Evolutionary conservation across 2,113 vertebrate species (phyloP).

Genomic region (Labeo catla): DNA sequence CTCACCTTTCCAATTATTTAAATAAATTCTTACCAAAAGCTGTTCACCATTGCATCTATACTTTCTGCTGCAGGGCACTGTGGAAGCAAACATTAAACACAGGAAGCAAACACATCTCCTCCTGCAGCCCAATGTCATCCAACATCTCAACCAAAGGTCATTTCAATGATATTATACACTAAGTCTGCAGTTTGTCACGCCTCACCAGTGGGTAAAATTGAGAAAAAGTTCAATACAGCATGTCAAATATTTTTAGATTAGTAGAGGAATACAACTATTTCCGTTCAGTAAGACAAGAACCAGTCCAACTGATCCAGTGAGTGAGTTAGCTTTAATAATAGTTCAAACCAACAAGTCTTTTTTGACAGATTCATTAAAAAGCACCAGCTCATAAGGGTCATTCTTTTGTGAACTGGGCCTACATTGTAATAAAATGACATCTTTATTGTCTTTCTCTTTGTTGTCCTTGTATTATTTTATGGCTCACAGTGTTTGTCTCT

Average conservation of each 20-base stretch:
- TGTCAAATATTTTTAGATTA: neutral
- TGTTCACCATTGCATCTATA: neutral
- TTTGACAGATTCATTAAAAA: too few relatives aligned
- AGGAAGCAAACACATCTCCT: constrained; percentile 54
- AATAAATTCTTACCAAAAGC: constrained; percentile 21
- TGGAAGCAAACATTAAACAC: neutral
- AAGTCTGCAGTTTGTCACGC: neutral
- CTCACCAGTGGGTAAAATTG: neutral
- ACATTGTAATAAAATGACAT: too few relatives aligned
- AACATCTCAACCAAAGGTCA: neutral
- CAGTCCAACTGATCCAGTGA: too few relatives aligned
- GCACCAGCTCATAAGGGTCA: too few relatives aligned
- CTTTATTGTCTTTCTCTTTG: neutral
- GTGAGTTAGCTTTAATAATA: too few relatives aligned
- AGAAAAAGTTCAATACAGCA: neutral
- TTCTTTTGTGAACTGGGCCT: too few relatives aligned
- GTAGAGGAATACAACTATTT: neutral
- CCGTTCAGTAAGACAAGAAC: neutral
- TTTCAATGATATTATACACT: neutral
- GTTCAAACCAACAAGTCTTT: too few relatives aligned
- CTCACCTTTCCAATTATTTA: constrained; percentile 23
- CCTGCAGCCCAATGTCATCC: constrained; percentile 41
- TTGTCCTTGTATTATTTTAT: neutral
- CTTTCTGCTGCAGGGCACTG: constrained; percentile 8
- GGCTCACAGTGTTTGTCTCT: too few relatives aligned